phyloP scores from a whole-genome alignment of 2,113 vertebrate genomes.

The Platysteira castanea region DNA sequence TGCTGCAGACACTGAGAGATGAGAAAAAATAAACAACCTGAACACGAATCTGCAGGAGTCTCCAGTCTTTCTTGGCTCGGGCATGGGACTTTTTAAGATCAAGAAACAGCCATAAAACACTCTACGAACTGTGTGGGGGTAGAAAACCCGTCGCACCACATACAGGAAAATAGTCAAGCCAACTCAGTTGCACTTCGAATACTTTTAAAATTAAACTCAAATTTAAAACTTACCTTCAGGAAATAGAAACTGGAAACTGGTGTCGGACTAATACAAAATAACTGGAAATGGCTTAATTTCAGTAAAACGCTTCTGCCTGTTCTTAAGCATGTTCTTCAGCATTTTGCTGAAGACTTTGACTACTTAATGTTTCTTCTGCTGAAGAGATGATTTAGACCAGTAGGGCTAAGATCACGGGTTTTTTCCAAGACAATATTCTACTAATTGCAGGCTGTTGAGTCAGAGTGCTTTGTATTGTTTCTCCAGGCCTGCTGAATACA shows the following conservation, averaged over 20 bases:
- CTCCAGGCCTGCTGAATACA: neutral
- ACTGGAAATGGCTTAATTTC: neutral
- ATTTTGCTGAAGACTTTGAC: neutral
- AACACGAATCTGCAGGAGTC: too few species aligned
- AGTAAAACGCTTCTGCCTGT: neutral
- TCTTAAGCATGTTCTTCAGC: neutral
- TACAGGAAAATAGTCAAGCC: neutral
- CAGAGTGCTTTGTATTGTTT: neutral
- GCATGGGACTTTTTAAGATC: too few species aligned
- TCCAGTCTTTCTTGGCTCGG: too few species aligned
- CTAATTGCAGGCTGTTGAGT: neutral
- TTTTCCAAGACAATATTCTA: neutral
- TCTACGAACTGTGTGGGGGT: too few species aligned
- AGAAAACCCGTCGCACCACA: too few species aligned
- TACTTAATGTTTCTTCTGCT: neutral
- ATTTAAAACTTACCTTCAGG: neutral
- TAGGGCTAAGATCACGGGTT: neutral
- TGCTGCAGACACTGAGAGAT: too few species aligned
- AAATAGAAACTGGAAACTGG: neutral
- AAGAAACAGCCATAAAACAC: too few species aligned
- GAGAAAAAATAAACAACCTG: too few species aligned
- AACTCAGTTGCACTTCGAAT: neutral
- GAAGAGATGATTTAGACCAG: neutral
- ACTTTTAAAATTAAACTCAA: neutral
- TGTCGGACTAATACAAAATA: neutral